These are phyloP conservation scores for Pimpla rufipes DNA, from an alignment of 2,888 invertebrate genomes.

Conservation along the genomic window DNA sequence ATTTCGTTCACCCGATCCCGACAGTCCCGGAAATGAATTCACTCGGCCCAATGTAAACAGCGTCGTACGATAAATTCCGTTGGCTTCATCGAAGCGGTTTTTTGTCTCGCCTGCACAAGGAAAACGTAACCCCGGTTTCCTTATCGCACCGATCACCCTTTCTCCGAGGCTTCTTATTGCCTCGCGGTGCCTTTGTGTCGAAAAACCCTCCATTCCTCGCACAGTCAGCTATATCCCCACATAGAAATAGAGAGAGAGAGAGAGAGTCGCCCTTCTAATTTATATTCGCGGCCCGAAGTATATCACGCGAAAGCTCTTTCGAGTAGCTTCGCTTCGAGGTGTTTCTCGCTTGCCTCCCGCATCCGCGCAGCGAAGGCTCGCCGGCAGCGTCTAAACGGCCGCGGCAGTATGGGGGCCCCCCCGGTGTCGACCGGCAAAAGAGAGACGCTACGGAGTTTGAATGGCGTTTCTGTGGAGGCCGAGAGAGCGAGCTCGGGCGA, in stretches of 20 bases:
- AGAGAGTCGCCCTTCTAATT: slow-evolving; percentile 33
- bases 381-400: slow-evolving; percentile 55
- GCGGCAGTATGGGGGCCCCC: slow-evolving; percentile 28
- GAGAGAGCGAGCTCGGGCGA: slow-evolving; percentile 52
- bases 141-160: slow-evolving; percentile 18
- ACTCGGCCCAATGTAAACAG: no score
- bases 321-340: slow-evolving; percentile 8
- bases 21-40: no score
- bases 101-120: not conserved
- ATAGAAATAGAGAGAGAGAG: no score
- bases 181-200: not conserved
- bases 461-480: no score
- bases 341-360: not conserved
- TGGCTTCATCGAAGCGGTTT: not conserved
- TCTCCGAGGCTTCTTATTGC: not conserved
- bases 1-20: no score
- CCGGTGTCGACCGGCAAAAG: slow-evolving; percentile 6
- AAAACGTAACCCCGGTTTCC: not conserved
- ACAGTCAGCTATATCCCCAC: no score
- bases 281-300: slow-evolving; percentile 36
- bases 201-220: no score
- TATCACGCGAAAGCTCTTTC: slow-evolving; percentile 24
- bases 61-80: no score
- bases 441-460: slow-evolving; percentile 12
- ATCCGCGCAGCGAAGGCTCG: no score